A percentile compares a stretch with the other conserved stretches of the same genome.
These are phyloP conservation scores for Siniperca undulata DNA, from an alignment of 2,797 vertebrate species.

Conservation along the genomic window DNA sequence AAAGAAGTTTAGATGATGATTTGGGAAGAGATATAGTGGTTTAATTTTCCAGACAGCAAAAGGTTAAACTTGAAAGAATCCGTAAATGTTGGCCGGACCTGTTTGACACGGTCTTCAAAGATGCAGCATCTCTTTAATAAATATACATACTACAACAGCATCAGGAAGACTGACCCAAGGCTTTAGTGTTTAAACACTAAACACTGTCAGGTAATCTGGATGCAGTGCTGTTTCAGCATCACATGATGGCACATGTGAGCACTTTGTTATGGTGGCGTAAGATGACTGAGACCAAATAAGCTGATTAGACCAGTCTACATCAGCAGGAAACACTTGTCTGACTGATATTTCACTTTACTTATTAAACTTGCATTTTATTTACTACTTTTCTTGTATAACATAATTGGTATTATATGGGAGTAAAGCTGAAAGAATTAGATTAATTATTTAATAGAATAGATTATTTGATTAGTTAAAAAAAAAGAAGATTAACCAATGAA, in stretches of 20 bases:
- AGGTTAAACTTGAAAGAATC: not conserved
- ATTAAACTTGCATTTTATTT: not conserved
- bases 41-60: not conserved
- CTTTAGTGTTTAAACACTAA: not conserved
- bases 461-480: not conserved
- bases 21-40: accelerated
- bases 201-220: not conserved
- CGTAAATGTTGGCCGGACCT: not conserved
- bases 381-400: not conserved
- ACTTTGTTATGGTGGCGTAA: constrained; percentile 13
- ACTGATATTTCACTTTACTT: not conserved
- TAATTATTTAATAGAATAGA: no score
- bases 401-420: not conserved
- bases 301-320: constrained; percentile 30
- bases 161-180: not conserved
- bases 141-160: not conserved
- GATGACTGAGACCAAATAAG: constrained; percentile 37
- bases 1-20: not conserved
- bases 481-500: not conserved
- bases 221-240: constrained; percentile 62
- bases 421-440: not conserved
- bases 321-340: not conserved
- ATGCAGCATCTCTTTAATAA: not conserved
- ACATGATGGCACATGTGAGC: constrained; percentile 76
- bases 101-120: not conserved